Conservation (phyloP, 2,113 vertebrate species). For the Aptenodytes forsteri region DNA sequence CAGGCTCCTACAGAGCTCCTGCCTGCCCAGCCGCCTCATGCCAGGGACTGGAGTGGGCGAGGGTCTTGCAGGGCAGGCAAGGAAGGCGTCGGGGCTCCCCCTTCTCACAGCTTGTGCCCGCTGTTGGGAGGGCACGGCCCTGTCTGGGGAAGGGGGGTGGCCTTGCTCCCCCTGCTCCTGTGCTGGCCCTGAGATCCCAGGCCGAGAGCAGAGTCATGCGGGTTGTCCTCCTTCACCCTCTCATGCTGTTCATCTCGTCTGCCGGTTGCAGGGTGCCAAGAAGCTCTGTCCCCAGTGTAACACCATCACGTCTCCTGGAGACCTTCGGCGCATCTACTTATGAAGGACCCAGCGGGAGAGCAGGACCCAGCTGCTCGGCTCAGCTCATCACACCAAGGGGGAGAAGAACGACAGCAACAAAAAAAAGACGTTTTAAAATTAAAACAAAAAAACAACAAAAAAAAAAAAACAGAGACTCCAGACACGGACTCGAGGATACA, state of each 20-base stretch:
- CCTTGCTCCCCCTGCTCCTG: neutral
- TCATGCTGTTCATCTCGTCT: neutral
- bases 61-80: neutral
- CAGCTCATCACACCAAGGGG: slow-evolving; percentile 50
- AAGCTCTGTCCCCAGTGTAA: slow-evolving; percentile 99
- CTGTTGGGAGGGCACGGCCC: neutral
- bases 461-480: slow-evolving; percentile 41
- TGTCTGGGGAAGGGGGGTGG: neutral
- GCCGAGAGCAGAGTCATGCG: accelerated
- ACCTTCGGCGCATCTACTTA: slow-evolving; percentile 98
- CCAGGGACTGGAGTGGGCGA: neutral
- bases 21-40: neutral
- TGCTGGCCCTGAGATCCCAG: neutral
- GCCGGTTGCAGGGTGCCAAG: slow-evolving; percentile 90
- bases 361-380: neutral
- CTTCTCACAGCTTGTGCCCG: neutral
- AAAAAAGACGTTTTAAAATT: slow-evolving; percentile 52
- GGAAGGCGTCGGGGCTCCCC: neutral
- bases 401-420: slow-evolving; percentile 42
- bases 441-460: neutral
- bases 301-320: slow-evolving; percentile 98
- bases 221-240: neutral
- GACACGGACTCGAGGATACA: slow-evolving; percentile 37
- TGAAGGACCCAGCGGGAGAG: slow-evolving; percentile 75
- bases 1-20: neutral